Conservation (phyloP, 2,113 vertebrate genomes). For the Pollimyrus isidori region DNA sequence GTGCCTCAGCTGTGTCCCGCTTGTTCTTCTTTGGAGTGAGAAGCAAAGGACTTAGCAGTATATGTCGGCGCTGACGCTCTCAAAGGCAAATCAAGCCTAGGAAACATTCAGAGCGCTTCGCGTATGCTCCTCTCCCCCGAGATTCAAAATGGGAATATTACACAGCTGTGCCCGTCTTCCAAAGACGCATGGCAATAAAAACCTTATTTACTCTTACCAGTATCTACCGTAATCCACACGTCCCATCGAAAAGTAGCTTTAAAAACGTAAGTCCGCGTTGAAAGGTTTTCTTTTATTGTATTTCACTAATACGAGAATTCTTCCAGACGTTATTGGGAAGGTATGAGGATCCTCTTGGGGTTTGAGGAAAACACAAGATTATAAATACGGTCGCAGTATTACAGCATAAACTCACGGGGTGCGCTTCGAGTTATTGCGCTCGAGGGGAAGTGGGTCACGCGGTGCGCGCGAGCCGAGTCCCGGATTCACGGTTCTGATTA, state of each 20-base stretch:
- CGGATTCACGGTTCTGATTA: not conserved
- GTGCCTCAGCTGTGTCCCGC: not conserved
- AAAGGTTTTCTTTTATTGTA: constrained; percentile 41
- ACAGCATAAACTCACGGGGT: not conserved
- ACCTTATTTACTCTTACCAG: constrained; percentile 57
- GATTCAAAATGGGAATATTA: constrained; percentile 34
- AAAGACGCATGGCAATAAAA: constrained; percentile 57
- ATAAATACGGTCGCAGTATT: not conserved
- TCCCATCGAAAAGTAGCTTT: constrained; percentile 15
- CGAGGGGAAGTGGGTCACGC: not conserved
- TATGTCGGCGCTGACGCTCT: not conserved
- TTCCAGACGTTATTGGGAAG: constrained; percentile 26
- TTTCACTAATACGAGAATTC: constrained; percentile 50
- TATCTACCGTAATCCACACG: constrained; percentile 32
- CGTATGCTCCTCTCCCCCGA: constrained; percentile 9
- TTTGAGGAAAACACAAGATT: not conserved
- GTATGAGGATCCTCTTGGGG: not conserved
- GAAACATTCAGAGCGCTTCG: not conserved
- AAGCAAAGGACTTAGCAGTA: not conserved
- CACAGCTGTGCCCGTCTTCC: constrained; percentile 50
- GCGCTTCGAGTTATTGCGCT: not conserved
- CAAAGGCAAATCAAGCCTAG: constrained; percentile 14
- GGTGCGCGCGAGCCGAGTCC: not conserved
- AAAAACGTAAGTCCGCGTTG: constrained; percentile 18
- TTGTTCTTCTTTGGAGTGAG: not conserved